A percentile compares a stretch with the other conserved stretches of the same genome.
phyloP scores from a whole-genome alignment of 1,140 invertebrate genomes.

The Trigoniulus corallinus region DNA sequence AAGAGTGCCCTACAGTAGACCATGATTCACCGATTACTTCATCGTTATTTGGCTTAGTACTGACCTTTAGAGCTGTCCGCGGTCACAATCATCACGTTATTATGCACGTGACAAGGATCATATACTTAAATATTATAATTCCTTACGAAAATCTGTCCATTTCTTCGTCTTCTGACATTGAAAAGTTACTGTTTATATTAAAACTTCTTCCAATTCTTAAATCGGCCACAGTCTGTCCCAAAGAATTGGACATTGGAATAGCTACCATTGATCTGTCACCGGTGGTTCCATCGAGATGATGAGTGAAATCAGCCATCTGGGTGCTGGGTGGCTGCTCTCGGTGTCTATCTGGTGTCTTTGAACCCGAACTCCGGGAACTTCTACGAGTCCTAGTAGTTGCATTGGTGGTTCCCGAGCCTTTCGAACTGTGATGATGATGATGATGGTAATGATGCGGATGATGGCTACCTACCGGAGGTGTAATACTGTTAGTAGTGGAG shows the following conservation, averaged over 20 bases:
- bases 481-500: background rate
- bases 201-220: conserved; percentile 16
- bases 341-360: background rate
- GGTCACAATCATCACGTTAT: no score
- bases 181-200: conserved; percentile 17
- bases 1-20: no score
- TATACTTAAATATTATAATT: no score
- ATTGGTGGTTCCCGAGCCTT: no score
- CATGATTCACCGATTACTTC: no score
- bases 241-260: background rate
- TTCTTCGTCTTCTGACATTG: conserved; percentile 16
- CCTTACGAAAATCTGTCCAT: background rate
- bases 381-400: background rate
- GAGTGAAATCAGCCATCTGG: background rate
- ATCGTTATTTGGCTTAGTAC: no score
- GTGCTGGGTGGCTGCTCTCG: background rate
- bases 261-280: background rate
- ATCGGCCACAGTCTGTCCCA: conserved; percentile 7
- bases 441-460: no score
- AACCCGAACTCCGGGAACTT: background rate
- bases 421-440: no score
- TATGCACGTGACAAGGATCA: no score
- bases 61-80: no score
- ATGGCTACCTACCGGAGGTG: background rate
- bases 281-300: background rate